Evolutionary conservation across 23 tunicate genomes (phyloP), one percentile per base, ranked within the genome.

Genomic region (Ascidia mentula): DNA sequence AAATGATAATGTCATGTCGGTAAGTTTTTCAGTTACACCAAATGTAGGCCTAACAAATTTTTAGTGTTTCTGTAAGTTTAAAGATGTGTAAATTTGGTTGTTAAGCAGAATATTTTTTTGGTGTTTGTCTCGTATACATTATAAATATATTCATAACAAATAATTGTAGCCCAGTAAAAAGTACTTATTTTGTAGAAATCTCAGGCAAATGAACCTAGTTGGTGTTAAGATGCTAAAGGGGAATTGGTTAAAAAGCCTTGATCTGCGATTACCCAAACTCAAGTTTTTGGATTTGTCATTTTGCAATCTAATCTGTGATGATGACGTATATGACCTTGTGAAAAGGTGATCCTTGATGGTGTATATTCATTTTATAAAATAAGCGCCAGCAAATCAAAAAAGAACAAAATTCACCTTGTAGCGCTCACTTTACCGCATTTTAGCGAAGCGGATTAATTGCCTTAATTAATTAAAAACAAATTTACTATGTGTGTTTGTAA

Each of bases 301-400:
- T 79, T 79, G 83, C 40, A 79, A 79, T 13, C 37, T 33, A 6
- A 37, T 79, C 33, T 36, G 39, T 37, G 83, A 79, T 37, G 83
- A 79, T 0, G 74, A 60, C 18, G 32, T 79, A 4, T 36, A 53
- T 22, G 72, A 79, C 34, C 37, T 79, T n/a, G 83, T 79, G 32
- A 36, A 40, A 36, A 79, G 72, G 83, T 79, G 6, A 9, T 28
- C 22, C 6, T 2, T 13, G 28, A 31, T 69, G 73, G 60, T 46
- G 18, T 46, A 18, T 22, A 22, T 18, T 22, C 22, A n/a, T n/a
- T n/a, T n/a, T 42, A 42, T 9, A 42, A 12, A 42, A 9, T 42
- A 42, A 42, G 15, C 53, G 53, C 15, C 15, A 12, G 15, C 53
- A 12, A 42, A 42, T 9, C 53, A 42, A 42, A 9, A 42, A 42